A percentile compares a stretch with the other conserved stretches of the same genome.
These are phyloP conservation scores for Isotomurus palustris DNA, from an alignment of 2,888 invertebrate genomes.

Conservation along the genomic window DNA sequence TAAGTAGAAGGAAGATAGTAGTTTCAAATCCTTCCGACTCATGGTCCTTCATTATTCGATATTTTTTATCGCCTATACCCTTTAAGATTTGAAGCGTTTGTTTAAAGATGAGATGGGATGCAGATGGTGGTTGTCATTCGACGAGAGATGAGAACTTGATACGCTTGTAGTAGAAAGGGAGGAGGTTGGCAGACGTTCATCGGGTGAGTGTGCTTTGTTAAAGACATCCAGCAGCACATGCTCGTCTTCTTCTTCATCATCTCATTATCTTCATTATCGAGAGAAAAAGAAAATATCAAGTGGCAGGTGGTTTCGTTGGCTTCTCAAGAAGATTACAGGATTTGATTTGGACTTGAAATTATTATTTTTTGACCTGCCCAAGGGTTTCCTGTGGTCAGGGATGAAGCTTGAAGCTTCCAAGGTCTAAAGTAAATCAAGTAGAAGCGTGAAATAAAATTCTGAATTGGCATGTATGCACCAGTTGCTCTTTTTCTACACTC, in stretches of 20 bases:
- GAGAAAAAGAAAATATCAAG: not conserved
- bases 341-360: not conserved
- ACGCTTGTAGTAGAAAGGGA: not conserved
- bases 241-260: not conserved
- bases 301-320: constrained; percentile 4
- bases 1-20: too few relatives aligned
- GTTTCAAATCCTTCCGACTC: too few relatives aligned
- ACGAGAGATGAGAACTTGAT: not conserved
- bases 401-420: too few relatives aligned
- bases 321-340: not conserved
- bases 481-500: not conserved
- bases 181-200: constrained; percentile 3
- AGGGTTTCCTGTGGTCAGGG: too few relatives aligned
- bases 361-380: not conserved
- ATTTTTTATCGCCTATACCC: too few relatives aligned
- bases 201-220: too few relatives aligned
- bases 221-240: not conserved
- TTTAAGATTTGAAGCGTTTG: too few relatives aligned
- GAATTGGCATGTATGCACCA: not conserved
- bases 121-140: constrained; percentile 2
- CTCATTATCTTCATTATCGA: not conserved
- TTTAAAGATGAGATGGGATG: not conserved
- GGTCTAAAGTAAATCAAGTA: not conserved
- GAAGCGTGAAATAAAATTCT: not conserved
- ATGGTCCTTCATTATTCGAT: too few relatives aligned